Evolutionary conservation across 2,113 vertebrate genomes (phyloP).

Genomic region (Hypomesus transpacificus): DNA sequence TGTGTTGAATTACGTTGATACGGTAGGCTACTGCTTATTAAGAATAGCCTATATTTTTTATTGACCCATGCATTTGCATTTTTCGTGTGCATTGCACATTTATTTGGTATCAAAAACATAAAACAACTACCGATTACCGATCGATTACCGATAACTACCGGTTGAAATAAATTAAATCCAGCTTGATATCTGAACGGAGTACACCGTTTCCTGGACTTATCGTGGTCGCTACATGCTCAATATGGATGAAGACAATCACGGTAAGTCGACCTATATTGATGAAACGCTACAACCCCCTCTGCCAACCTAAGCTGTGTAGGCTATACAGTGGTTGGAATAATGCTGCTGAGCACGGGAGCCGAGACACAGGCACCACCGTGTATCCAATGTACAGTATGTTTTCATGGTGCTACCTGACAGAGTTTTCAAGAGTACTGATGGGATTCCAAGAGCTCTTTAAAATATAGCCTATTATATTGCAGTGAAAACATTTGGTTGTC

Average conservation of each 20-base stretch:
- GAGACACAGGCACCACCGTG: no score
- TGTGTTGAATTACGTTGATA: no score
- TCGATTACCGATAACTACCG: no score
- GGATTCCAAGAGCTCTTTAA: no score
- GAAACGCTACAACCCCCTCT: not conserved
- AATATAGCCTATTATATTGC: no score
- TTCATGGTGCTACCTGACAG: no score
- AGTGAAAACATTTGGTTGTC: no score
- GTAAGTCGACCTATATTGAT: slow-evolving; percentile 49
- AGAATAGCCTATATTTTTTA: not conserved
- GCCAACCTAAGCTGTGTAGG: not conserved
- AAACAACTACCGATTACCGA: slow-evolving; percentile 4
- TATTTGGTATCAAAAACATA: slow-evolving; percentile 19
- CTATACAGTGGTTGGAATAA: not conserved
- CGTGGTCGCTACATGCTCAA: slow-evolving; percentile 17
- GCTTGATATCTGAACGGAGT: slow-evolving; percentile 17
- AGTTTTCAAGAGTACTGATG: no score
- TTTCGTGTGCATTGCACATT: slow-evolving; percentile 1
- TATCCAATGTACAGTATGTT: no score
- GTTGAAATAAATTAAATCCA: slow-evolving; percentile 2
- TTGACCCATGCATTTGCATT: slow-evolving; percentile 9
- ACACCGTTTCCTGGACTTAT: slow-evolving; percentile 35
- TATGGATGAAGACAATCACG: slow-evolving; percentile 75
- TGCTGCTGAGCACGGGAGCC: no score
- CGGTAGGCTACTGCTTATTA: not conserved